Evolutionary conservation across 2,888 invertebrate species (phyloP).

Genomic region (Pachydiplax longipennis): DNA sequence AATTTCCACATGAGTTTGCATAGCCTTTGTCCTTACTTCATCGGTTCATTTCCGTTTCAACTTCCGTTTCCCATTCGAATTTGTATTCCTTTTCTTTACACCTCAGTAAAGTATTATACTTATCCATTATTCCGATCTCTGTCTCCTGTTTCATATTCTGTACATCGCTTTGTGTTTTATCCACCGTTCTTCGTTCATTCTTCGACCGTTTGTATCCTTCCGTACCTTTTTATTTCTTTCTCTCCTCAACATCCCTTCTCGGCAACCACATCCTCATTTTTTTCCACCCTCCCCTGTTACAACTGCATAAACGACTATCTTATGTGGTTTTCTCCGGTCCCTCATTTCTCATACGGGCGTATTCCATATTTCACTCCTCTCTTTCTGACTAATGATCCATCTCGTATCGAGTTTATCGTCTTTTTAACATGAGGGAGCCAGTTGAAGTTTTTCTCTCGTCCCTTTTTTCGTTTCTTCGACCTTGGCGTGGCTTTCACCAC

Average conservation of each 20-base stretch:
- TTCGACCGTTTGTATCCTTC: not conserved
- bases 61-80: not conserved
- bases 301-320: not conserved
- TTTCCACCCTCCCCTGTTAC: not conserved
- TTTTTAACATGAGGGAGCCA: not conserved
- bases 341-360: constrained; percentile 26
- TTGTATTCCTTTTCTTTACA: not conserved
- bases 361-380: constrained; percentile 36
- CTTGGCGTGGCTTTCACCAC: not conserved
- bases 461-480: not conserved
- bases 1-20: not conserved
- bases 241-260: not conserved
- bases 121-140: not conserved
- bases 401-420: constrained; percentile 29
- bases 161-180: not conserved
- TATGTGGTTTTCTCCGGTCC: not conserved
- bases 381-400: constrained; percentile 34
- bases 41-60: not conserved
- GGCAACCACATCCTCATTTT: not conserved
- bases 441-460: not conserved
- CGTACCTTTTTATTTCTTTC: not conserved
- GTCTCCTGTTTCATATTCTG: not conserved
- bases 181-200: not conserved
- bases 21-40: not conserved
- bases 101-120: not conserved